phyloP scores from a whole-genome alignment of 2,797 vertebrate genomes.

The Urosaurus nigricauda region DNA sequence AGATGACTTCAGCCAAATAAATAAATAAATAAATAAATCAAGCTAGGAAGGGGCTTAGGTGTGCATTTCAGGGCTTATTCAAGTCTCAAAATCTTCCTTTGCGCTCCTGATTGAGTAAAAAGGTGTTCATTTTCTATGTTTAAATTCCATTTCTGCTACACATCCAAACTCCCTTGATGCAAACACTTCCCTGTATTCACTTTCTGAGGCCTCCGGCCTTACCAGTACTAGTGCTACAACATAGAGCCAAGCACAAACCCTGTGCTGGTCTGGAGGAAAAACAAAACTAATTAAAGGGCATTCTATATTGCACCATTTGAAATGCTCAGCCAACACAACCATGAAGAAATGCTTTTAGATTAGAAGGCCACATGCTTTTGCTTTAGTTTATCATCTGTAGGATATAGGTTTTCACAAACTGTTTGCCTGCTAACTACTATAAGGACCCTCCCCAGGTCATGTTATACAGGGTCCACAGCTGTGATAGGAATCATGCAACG shows the following conservation, averaged over 20 bases:
- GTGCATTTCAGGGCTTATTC: neutral
- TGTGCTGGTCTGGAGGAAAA: neutral
- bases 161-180: neutral
- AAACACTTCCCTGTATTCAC: neutral
- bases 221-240: neutral
- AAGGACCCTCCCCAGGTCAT: neutral
- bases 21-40: neutral
- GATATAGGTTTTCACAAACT: neutral
- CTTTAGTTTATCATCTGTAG: neutral
- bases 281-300: neutral
- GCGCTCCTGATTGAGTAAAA: neutral
- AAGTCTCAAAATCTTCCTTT: constrained; percentile 7
- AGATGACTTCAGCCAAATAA: neutral
- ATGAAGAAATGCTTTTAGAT: no score
- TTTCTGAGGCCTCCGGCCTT: neutral
- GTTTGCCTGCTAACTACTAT: neutral
- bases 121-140: neutral
- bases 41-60: constrained; percentile 1
- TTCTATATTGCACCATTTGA: neutral
- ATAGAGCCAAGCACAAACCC: neutral
- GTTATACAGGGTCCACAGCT: neutral
- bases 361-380: neutral
- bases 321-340: neutral
- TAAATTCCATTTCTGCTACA: neutral
- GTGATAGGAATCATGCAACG: no score